Evolutionary conservation across 2,113 vertebrate species (phyloP).

Genomic region (Cottus gobio): DNA sequence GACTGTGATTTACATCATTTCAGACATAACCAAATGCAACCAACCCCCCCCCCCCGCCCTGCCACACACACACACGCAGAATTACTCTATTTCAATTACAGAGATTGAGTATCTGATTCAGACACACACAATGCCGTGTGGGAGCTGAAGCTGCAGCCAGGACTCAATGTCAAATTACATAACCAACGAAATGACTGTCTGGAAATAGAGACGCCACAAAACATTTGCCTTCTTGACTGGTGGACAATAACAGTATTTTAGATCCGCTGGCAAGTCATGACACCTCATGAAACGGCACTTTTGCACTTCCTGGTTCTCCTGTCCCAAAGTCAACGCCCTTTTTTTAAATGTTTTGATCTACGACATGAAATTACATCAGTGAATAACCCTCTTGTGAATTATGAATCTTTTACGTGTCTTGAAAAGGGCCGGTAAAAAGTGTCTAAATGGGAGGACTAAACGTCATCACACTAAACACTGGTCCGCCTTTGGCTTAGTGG

Average conservation of each 20-base stretch:
- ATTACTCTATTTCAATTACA: slow-evolving; percentile 78
- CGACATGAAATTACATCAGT: neutral
- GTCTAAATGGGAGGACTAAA: too few relatives aligned
- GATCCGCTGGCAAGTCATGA: neutral
- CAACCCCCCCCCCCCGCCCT: too few relatives aligned
- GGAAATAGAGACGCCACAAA: slow-evolving; percentile 51
- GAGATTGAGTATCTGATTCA: slow-evolving; percentile 68
- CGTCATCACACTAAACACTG: neutral
- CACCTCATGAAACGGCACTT: neutral
- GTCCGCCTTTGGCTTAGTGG: neutral
- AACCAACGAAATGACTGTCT: slow-evolving; percentile 63
- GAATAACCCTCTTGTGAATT: neutral
- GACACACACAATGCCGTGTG: slow-evolving; percentile 36
- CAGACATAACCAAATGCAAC: slow-evolving; percentile 44
- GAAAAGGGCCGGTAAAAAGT: too few relatives aligned
- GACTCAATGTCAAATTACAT: slow-evolving; percentile 69
- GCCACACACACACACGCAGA: slow-evolving; percentile 48
- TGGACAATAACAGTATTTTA: slow-evolving; percentile 44
- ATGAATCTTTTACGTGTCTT: too few relatives aligned
- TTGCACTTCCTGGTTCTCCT: neutral
- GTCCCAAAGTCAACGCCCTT: neutral
- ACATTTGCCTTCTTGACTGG: slow-evolving; percentile 40
- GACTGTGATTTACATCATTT: slow-evolving; percentile 53
- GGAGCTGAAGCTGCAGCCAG: slow-evolving; percentile 46
- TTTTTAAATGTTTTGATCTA: neutral